Base-by-base conservation (phyloP, 1,140 invertebrate genomes). In the Helicoverpa armigera region DNA sequence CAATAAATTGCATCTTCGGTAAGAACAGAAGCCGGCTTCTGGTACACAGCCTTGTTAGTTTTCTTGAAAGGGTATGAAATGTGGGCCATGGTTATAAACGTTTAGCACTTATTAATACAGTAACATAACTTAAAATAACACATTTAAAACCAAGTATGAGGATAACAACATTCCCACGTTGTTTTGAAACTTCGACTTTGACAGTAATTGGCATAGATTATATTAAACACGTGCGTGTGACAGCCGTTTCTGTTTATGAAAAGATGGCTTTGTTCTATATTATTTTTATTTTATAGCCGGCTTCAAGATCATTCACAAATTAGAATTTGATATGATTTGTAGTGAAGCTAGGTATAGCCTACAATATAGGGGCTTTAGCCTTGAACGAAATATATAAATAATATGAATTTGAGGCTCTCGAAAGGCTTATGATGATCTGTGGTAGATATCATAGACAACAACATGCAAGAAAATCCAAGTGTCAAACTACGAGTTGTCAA, bases 1-100 rank as follows among this genome's bases (percentile, higher is more conserved):
- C 98, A 98, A 89, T 98, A 98, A 81, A 97, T 90, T 85, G 96
- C 96, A 95, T 98, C 98, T 50, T 96, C 95, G 0, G 97, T 98
- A 67, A 97, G 89, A 85, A 97, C 96, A 54, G 96, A 95, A 3
- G 96, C 95, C 43, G 96, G 94, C 89, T 97, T 97, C 82, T 96
- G 93, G 87, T 96, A 98, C n/a, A 97, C 95, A 87, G 97, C 96
- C 14, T 96, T 95, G 90, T 97, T 97, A 58, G 97, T 96, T 94
- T 96, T 97, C 86, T 98, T 97, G 90, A 98, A 98, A 48, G 94
- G 94, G 81, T 96, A 95, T 10, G 92, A 90, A 83, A 90, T 82
- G 70, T 92, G 91, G 48, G 93, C 87, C 93, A 94, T 94, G 67
- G 77, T 88, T 79, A 14, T 13, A 43, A 54, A 58, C 3, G 2